These are phyloP conservation scores for Ephialtes manifestator DNA, from an alignment of 2,888 invertebrate genomes.

Conservation along the genomic window DNA sequence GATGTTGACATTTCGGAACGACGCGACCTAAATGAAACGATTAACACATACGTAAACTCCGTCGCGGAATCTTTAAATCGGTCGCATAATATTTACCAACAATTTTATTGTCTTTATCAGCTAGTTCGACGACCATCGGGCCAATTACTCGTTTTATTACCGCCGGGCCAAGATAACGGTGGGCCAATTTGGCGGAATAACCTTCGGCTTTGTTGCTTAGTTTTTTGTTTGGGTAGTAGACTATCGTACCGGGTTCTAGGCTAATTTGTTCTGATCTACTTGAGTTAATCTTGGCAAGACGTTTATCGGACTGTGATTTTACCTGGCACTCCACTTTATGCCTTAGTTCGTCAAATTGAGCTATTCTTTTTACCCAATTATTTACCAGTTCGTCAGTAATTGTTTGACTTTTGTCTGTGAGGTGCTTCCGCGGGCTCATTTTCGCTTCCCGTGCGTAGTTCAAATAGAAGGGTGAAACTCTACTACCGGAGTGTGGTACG, in stretches of 20 bases:
- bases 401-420: no score
- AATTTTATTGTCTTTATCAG: background rate
- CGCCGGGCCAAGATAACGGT: background rate
- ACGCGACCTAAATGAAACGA: background rate
- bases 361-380: no score
- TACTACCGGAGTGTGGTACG: no score
- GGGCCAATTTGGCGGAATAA: background rate
- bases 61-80: background rate
- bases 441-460: constrained; percentile 1
- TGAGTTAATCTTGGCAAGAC: no score
- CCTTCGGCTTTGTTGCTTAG: no score
- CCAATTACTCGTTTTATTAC: background rate
- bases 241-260: background rate
- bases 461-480: no score
- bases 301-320: no score
- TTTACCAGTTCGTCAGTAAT: no score
- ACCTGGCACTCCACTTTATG: no score
- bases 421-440: background rate
- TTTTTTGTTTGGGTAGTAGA: no score
- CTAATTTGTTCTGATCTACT: background rate
- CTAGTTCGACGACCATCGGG: background rate
- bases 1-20: background rate
- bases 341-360: no score
- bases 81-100: background rate
- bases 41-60: background rate